A percentile compares a stretch with the other conserved stretches of the same genome.
Conservation (phyloP, 2,888 invertebrate species). For the Linyphia triangularis region DNA sequence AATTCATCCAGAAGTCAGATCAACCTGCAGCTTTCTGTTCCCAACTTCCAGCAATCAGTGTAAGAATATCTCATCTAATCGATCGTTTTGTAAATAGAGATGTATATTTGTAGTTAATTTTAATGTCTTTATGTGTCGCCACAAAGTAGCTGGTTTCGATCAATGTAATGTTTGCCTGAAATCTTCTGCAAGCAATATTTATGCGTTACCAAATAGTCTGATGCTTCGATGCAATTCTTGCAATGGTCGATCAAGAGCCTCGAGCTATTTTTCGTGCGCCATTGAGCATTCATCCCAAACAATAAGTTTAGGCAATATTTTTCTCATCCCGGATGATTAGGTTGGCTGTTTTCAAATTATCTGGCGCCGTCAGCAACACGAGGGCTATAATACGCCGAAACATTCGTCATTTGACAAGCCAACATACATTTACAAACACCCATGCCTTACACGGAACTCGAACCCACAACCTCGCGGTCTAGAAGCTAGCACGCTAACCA, state of each 20-base stretch:
- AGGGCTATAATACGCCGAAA: too few relatives aligned
- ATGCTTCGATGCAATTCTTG: slow-evolving; percentile 65
- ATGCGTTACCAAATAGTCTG: slow-evolving; percentile 21
- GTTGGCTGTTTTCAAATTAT: too few relatives aligned
- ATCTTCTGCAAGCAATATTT: slow-evolving; percentile 72
- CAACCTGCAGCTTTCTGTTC: slow-evolving; percentile 34
- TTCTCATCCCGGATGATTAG: slow-evolving; percentile 1
- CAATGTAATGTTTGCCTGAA: slow-evolving; percentile 73
- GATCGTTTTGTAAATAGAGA: slow-evolving; percentile 17
- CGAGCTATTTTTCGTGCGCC: slow-evolving; percentile 42
- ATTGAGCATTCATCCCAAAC: slow-evolving; percentile 74
- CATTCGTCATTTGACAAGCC: too few relatives aligned
- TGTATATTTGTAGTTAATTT: slow-evolving; percentile 32
- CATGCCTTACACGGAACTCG: too few relatives aligned
- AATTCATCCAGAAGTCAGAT: slow-evolving; percentile 24
- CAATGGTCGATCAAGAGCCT: slow-evolving; percentile 70
- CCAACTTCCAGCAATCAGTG: slow-evolving; percentile 18
- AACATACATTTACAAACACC: too few relatives aligned
- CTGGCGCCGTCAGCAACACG: too few relatives aligned
- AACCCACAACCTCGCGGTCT: too few relatives aligned
- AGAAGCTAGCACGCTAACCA: too few relatives aligned
- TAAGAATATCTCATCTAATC: slow-evolving; percentile 22
- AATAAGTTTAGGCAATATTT: slow-evolving; percentile 45
- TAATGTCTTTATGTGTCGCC: slow-evolving; percentile 32
- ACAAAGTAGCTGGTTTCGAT: slow-evolving; percentile 68